Percentiles rank a stretch among this genome's conserved stretches.
Evolutionary conservation across 2,113 vertebrate species (phyloP).

Genomic region (Corythoichthys intestinalis): DNA sequence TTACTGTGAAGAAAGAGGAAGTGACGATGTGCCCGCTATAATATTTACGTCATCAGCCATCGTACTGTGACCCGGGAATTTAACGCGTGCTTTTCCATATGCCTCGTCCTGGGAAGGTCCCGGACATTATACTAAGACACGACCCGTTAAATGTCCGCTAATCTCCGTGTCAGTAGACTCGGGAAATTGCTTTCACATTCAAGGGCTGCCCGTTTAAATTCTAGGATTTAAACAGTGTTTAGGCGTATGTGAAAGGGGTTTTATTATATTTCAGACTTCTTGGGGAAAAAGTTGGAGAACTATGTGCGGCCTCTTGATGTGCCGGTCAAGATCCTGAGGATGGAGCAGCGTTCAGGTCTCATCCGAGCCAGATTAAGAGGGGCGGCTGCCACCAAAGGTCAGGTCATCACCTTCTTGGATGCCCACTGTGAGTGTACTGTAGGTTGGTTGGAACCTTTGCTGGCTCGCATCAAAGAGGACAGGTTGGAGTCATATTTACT

Average conservation of each 20-base stretch:
- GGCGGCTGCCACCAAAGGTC: constrained; percentile 83
- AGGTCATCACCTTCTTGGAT: constrained; percentile 94
- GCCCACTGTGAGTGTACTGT: constrained; percentile 94
- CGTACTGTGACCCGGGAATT: too few species aligned
- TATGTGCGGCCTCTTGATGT: constrained; percentile 83
- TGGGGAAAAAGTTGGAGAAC: constrained; percentile 84
- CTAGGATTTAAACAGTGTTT: too few species aligned
- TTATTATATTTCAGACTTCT: constrained; percentile 77
- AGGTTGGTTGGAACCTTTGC: constrained; percentile 92
- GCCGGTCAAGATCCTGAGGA: constrained; percentile 82
- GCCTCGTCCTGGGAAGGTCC: too few species aligned
- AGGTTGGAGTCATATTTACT: constrained; percentile 50
- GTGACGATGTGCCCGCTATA: too few species aligned
- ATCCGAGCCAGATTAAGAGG: constrained; percentile 91
- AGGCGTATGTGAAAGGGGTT: not conserved
- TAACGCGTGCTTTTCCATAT: too few species aligned
- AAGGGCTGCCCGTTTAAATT: too few species aligned
- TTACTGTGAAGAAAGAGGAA: too few species aligned
- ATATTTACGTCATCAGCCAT: too few species aligned
- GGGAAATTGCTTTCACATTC: too few species aligned
- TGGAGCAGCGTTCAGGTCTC: constrained; percentile 92
- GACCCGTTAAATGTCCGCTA: too few species aligned
- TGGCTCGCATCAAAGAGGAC: constrained; percentile 88
- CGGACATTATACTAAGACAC: too few species aligned
- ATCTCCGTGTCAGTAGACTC: too few species aligned